These are phyloP conservation scores for Polypterus bichir DNA, from an alignment of 2,113 vertebrate genomes.

Conservation along the genomic window DNA sequence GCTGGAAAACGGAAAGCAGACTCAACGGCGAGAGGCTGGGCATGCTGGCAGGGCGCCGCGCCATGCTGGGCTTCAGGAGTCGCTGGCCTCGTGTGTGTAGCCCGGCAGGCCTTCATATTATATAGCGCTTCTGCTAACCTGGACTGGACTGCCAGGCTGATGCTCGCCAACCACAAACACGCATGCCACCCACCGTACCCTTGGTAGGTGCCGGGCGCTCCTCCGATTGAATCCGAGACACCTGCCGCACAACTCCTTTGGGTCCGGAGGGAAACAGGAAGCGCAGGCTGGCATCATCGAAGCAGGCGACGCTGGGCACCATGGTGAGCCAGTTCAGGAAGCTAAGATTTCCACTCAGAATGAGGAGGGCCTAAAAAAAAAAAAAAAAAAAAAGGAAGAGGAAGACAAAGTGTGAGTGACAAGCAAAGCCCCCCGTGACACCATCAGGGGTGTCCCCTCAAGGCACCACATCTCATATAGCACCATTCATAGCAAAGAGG, in stretches of 20 bases:
- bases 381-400: not conserved
- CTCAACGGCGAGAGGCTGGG: no score
- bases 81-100: no score
- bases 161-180: no score
- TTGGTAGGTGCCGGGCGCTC: conserved; percentile 14
- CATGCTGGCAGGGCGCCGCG: no score
- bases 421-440: not conserved
- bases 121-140: no score
- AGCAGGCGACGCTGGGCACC: conserved; percentile 80
- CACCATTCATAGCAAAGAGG: no score
- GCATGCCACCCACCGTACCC: conserved; percentile 34
- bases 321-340: conserved; percentile 96
- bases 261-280: conserved; percentile 48
- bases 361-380: conserved; percentile 55
- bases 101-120: no score
- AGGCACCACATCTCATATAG: no score
- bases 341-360: conserved; percentile 85
- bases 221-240: conserved; percentile 39
- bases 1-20: no score
- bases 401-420: not conserved
- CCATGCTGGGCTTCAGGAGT: no score
- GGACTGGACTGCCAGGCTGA: no score
- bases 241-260: conserved; percentile 30
- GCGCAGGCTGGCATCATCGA: conserved; percentile 63
- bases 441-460: no score